phyloP scores from a whole-genome alignment of 2,888 invertebrate genomes.

The Temnothorax rugatulus region DNA sequence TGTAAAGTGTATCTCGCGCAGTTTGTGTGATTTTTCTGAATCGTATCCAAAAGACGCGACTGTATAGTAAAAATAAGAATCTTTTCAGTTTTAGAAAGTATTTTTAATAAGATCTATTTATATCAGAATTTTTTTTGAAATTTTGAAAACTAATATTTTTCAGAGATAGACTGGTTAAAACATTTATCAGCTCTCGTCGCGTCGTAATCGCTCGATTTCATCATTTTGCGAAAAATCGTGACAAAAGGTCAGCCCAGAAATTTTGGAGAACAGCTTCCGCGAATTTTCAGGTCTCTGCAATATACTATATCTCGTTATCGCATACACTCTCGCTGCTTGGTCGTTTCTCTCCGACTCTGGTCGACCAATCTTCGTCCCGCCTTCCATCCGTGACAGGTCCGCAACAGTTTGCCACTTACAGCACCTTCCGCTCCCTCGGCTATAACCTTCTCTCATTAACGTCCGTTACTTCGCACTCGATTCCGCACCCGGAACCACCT shows the following conservation, averaged over 20 bases:
- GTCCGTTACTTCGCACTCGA: constrained; percentile 57
- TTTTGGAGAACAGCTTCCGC: background rate
- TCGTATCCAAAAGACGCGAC: background rate
- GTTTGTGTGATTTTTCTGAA: background rate
- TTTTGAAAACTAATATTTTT: background rate
- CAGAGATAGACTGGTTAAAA: background rate
- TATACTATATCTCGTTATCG: constrained; percentile 68
- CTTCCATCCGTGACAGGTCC: constrained; percentile 61
- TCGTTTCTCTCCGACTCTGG: constrained; percentile 37
- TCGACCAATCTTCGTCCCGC: constrained; percentile 57
- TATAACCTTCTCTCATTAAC: constrained; percentile 68
- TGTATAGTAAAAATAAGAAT: background rate
- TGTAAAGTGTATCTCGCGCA: background rate
- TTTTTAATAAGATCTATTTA: background rate
- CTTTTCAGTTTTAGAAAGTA: background rate
- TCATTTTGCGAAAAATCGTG: background rate
- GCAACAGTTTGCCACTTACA: constrained; percentile 73
- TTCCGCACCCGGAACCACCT: constrained; percentile 53
- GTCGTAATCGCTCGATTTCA: background rate
- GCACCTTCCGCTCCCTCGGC: constrained; percentile 60
- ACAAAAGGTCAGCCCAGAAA: background rate
- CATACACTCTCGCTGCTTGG: constrained; percentile 31
- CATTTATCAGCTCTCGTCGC: background rate
- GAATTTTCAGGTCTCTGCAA: constrained; percentile 23
- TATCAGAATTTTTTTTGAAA: background rate